Conservation (phyloP, 2,888 invertebrate species). For the Bibio marci region DNA sequence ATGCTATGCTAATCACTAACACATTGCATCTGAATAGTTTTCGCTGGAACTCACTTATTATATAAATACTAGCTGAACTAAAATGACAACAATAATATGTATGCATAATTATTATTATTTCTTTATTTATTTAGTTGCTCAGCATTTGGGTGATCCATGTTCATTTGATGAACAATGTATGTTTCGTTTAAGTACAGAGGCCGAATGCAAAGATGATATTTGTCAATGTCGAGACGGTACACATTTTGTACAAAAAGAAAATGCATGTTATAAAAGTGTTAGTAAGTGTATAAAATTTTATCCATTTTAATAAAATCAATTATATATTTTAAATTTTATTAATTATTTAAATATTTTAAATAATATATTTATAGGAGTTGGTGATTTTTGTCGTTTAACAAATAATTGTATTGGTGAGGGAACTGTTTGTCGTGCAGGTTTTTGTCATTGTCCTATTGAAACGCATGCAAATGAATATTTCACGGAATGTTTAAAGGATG, state of each 20-base stretch:
- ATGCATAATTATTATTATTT: too few species aligned
- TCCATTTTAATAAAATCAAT: not conserved
- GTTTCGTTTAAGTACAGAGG: slow-evolving; percentile 20
- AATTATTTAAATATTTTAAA: slow-evolving; percentile 1
- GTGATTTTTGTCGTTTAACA: slow-evolving; percentile 20
- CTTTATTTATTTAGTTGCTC: slow-evolving; percentile 18
- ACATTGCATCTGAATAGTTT: too few species aligned
- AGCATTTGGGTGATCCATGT: slow-evolving; percentile 21
- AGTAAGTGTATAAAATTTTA: slow-evolving; percentile 15
- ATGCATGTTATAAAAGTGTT: slow-evolving; percentile 24
- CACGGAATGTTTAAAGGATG: slow-evolving; percentile 19
- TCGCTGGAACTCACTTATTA: too few species aligned
- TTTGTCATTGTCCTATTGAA: slow-evolving; percentile 21
- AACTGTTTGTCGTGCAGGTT: slow-evolving; percentile 21
- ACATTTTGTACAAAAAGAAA: slow-evolving; percentile 18
- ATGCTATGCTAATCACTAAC: too few species aligned
- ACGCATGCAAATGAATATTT: slow-evolving; percentile 20
- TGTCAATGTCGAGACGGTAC: slow-evolving; percentile 24
- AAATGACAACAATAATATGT: too few species aligned
- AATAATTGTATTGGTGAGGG: slow-evolving; percentile 23
- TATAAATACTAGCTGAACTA: too few species aligned
- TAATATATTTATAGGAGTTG: slow-evolving; percentile 17
- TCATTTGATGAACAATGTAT: slow-evolving; percentile 23
- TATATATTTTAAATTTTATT: not conserved
- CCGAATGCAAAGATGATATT: slow-evolving; percentile 20